Evolutionary conservation across 1,140 invertebrate species (phyloP), one percentile per base, ranked within the genome.

Genomic region (Tetragonula clypearis): DNA sequence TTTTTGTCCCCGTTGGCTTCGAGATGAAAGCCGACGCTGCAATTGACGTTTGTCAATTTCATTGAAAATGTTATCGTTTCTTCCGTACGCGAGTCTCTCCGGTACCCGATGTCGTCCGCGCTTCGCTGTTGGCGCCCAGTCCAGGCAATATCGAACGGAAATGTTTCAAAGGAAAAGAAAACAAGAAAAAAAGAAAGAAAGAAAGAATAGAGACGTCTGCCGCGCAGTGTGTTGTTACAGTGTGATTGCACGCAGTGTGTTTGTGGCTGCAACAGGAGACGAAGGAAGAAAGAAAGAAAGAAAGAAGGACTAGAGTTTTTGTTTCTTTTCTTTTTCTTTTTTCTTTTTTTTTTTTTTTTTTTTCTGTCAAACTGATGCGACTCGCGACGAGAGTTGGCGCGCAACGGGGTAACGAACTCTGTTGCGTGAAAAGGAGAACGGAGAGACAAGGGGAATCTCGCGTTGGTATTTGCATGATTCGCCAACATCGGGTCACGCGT

Each of bases 341-440:
- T n/a, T 62, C 0, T 41, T 41, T 41, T 21, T 23, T 2, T 12
- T 3, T n/a, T n/a, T 62, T 8, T 41, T 41, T 35, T 14, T 8
- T 12, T 0, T 62, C 23, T 62, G 6, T 49, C 41, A 8, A 49
- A 49, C 41, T 49, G 41, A 49, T 8, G 41, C 6, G 41, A 49
- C 8, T 49, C 8, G 41, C 41, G 41, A 49, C 41, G 21, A 35
- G 3, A 19, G 26, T 12, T 2, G n/a, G 21, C 1, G 49, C 72
- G 49, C 72, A 26, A 58, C 55, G 12, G 53, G 19, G 26, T 26
- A 60, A 76, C 21, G 30, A 76, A 76, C 55, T 41, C 1, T 23
- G 11, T 4, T 1, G 11, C 14, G 17, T 3, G 55, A 30, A 23
- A 9, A 17, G 23, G 5, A 8, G 0, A 0, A 5, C 72, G 26